Evolutionary conservation across 1,140 invertebrate genomes (phyloP), one percentile per base, ranked within the genome.

Genomic region (Pachypsylla venusta): DNA sequence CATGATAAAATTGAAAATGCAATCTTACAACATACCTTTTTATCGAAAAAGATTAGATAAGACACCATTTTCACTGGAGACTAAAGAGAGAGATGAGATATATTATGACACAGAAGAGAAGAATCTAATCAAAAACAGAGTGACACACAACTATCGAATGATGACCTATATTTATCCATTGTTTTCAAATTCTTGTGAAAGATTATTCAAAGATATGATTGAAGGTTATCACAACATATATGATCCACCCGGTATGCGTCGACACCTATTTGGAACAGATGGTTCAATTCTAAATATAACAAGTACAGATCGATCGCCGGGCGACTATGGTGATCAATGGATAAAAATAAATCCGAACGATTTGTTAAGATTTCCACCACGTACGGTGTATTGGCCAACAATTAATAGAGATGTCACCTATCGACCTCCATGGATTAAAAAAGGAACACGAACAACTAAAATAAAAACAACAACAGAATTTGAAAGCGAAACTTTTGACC

Each of bases 121-220:
- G 42, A 3, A 48, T 10, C 3, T n/a, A 10, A 4, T 48, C 22
- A n/a, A 22, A 10, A n/a, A 48, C 22, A n/a, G 42, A 5, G 42
- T 22, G 22, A 48, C 42, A 19, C 42, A 48, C 16, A 48, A 48
- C 16, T 48, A 48, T 19, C 42, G 42, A 7, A 48, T 48, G 42
- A 22, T 19, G 5, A 5, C 42, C 16, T 48, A 48, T 48, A 48
- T 48, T n/a, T 48, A 19, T 48, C 42, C 42, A 48, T 22, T 48
- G 16, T 48, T 48, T 48, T 48, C 42, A 19, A 48, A 48, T n/a
- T 48, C 42, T 19, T 48, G 42, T 48, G 42, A 48, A 48, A 48
- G 42, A 48, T 19, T 48, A 19, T 19, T 48, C 42, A 48, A 48
- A 19, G 42, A 48, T 22, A 48, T 48, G 42, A 22, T 48, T 48